Evolutionary conservation across 2,797 vertebrate genomes (phyloP), one percentile per base, ranked within the genome.

Genomic region (Lagothrix lagotricha): DNA sequence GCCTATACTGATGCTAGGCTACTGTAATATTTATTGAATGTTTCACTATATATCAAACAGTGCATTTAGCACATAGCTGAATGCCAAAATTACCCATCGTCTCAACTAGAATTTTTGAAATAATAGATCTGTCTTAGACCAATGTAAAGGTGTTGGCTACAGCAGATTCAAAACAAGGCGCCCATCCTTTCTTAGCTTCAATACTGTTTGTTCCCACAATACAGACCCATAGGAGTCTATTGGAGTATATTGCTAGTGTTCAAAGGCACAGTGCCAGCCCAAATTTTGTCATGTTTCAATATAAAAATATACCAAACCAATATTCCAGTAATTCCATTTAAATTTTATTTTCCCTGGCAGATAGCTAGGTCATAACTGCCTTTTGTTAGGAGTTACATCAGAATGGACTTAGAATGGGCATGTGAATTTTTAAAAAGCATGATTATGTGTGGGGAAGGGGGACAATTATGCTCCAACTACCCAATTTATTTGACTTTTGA

Each of bases 401-500:
- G 3, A 2, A 1, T 73, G 4, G 10, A 17, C 41, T 79, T 86
- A 97, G 26, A 93, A 70, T 50, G 28, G 54, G 9, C 39, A 52
- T 30, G 86, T 28, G 4, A 26, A 83, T 87, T 88, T 87, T 88
- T 64, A 96, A 91, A 86, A 79, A 72, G 24, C 33, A 90, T 70
- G 12, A 50, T 84, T 87, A 85, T 84, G 28, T 83, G 12, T 14
- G 2, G 41, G 33, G n/a, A 28, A 89, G 80, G 39, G 44, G 33
- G 41, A 30, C 80, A 76, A 41, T 39, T 86, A 24, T n/a, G 2
- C 58, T 26, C 39, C 11, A 95, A 50, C 5, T 73, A 72, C 19
- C 86, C 39, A 77, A 81, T 90, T 67, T 10, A 87, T 77, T 92
- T 90, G 26, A 93, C 76, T 50, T 81, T 84, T 87, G 44, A 73